These are phyloP conservation scores for Germaria angustata DNA, from an alignment of 2,888 invertebrate genomes.

Conservation along the genomic window DNA sequence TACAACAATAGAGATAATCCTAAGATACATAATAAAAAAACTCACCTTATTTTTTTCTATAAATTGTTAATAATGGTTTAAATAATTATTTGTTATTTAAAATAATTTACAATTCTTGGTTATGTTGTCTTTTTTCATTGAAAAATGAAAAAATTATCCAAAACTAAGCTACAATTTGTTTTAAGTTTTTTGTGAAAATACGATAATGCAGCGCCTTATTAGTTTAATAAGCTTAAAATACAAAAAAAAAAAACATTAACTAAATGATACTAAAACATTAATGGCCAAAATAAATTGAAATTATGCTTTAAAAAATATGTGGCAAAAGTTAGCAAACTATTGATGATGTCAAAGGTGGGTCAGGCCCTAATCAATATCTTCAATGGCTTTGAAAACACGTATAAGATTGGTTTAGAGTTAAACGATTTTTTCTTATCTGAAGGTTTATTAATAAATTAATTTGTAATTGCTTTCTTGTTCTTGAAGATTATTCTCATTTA, in stretches of 20 bases:
- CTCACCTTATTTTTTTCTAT: not conserved
- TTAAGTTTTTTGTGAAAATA: constrained; percentile 39
- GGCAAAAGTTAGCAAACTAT: constrained; percentile 23
- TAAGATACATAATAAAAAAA: constrained; percentile 17
- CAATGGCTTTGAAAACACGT: not conserved
- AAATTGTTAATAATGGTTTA: constrained; percentile 40
- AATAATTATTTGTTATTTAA: constrained; percentile 43
- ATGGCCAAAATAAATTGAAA: constrained; percentile 46
- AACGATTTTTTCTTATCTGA: constrained; percentile 3
- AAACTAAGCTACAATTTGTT: constrained; percentile 17
- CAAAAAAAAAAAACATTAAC: not conserved
- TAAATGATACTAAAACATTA: not conserved
- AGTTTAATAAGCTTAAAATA: constrained; percentile 53
- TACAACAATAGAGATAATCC: constrained; percentile 4
- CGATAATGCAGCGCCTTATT: constrained; percentile 63
- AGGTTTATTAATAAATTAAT: constrained; percentile 20
- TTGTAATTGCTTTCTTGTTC: constrained; percentile 24
- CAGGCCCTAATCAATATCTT: not conserved
- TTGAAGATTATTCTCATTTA: constrained; percentile 12
- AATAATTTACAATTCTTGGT: constrained; percentile 18
- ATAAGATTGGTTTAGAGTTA: constrained; percentile 12
- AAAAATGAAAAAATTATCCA: not conserved
- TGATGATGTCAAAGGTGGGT: not conserved
- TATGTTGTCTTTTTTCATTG: constrained; percentile 1
- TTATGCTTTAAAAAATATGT: constrained; percentile 41